Conservation (phyloP, 2,888 invertebrate genomes). For the Herminia tarsipennalis region DNA sequence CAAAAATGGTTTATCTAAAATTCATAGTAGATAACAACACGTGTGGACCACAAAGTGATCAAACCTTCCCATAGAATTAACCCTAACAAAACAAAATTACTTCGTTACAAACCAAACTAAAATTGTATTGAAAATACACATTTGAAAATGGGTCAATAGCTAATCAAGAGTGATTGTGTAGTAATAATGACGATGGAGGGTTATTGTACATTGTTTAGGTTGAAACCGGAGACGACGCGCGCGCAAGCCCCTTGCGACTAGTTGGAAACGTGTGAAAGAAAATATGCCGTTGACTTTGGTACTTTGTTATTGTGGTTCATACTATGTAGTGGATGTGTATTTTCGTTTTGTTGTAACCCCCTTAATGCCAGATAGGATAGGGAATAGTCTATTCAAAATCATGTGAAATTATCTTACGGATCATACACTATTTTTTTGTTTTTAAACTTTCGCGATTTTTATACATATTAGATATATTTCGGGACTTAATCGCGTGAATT, state of each 20-base stretch:
- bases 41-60: background rate
- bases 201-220: slow-evolving; percentile 50
- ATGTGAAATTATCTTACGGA: no score
- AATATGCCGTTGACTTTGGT: slow-evolving; percentile 32
- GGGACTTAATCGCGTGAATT: no score
- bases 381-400: no score
- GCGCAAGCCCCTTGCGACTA: slow-evolving; percentile 31
- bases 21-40: no score
- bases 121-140: slow-evolving; percentile 44
- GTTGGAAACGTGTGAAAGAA: slow-evolving; percentile 40
- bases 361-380: no score
- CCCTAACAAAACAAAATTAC: slow-evolving; percentile 38
- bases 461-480: no score
- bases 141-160: slow-evolving; percentile 59
- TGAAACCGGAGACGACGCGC: slow-evolving; percentile 50
- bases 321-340: background rate
- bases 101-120: slow-evolving; percentile 28
- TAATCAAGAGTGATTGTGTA: slow-evolving; percentile 68
- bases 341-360: background rate
- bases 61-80: slow-evolving; percentile 15
- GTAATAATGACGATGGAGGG: slow-evolving; percentile 45
- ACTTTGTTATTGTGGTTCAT: slow-evolving; percentile 4
- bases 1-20: no score
- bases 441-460: no score
- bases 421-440: no score